Base-by-base conservation (phyloP, 1,140 invertebrate genomes). In the Sipha flava region DNA sequence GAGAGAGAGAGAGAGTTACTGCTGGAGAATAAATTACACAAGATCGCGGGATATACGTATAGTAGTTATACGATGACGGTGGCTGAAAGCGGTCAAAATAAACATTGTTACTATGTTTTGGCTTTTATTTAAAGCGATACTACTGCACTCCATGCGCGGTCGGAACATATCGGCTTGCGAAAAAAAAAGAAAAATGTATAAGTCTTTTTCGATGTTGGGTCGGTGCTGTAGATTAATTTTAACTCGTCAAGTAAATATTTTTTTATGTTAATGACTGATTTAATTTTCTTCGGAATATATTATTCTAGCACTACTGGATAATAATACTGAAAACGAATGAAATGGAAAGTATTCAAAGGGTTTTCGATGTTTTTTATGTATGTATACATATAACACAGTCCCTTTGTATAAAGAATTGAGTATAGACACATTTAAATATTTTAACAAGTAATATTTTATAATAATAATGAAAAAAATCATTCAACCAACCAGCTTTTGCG, bases 191-290 rank as follows among this genome's bases (percentile, higher is more conserved):
- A 5, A 43, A 43, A 43, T 1, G 40, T 66, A 43, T 43, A 43
- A 6, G 34, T 66, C 62, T 43, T 43, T 12, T 12, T 12, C 10
- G 1, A 43, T 1, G 40, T 43, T 43, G 9, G 21, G 29, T 59
- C 29, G 29, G 18, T 1, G 26, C 29, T 7, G n/a, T 40, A n/a
- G 34, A 40, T 66, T 66, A 66, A 66, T 66, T 31, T n/a, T 40
- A 66, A 66, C 62, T 31, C 37, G 64, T 43, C 64, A 34, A 66
- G 64, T 66, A 66, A 66, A 66, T 66, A 66, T 66, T 66, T 66
- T 40, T 66, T 40, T 66, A 66, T 43, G 64, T 43, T 43, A 66
- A 66, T 66, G 23, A 40, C 34, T 12, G 62, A 66, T 37, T 66
- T 66, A 66, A 66, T 66, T 40, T 66, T 66, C 37, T 40, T 5